Conservation (phyloP, 2,113 vertebrate species). For the Hyaena hyaena region DNA sequence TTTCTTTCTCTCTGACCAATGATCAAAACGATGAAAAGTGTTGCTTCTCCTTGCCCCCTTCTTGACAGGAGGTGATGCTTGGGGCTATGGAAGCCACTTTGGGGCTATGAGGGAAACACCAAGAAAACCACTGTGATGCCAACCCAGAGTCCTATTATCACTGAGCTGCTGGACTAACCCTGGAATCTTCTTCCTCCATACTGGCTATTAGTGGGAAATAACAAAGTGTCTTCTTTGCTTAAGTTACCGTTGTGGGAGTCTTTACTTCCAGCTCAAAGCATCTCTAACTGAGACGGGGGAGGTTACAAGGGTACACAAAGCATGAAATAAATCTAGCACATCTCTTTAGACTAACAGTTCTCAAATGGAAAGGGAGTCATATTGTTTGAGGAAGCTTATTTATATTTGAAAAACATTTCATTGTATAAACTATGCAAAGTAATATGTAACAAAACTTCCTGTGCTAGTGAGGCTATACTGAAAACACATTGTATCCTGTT, state of each 20-base stretch:
- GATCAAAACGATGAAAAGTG: neutral
- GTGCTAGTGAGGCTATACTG: neutral
- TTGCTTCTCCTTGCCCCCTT: neutral
- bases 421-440: neutral
- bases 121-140: neutral
- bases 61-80: neutral
- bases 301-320: neutral
- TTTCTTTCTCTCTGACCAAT: neutral
- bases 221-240: neutral
- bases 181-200: neutral
- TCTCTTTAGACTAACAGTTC: neutral
- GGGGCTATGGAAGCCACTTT: neutral
- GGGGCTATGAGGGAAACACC: neutral
- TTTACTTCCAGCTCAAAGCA: slow-evolving; percentile 3
- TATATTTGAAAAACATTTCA: neutral
- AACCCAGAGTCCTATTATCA: neutral
- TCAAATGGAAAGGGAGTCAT: neutral
- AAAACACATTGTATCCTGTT: neutral
- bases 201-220: neutral
- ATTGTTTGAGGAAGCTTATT: neutral
- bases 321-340: neutral
- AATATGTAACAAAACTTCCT: neutral
- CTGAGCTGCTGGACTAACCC: neutral
- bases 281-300: neutral
- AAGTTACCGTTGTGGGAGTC: neutral